Evolutionary conservation across 2,113 vertebrate genomes (phyloP).

Genomic region (Cricetomys ansorgei): DNA sequence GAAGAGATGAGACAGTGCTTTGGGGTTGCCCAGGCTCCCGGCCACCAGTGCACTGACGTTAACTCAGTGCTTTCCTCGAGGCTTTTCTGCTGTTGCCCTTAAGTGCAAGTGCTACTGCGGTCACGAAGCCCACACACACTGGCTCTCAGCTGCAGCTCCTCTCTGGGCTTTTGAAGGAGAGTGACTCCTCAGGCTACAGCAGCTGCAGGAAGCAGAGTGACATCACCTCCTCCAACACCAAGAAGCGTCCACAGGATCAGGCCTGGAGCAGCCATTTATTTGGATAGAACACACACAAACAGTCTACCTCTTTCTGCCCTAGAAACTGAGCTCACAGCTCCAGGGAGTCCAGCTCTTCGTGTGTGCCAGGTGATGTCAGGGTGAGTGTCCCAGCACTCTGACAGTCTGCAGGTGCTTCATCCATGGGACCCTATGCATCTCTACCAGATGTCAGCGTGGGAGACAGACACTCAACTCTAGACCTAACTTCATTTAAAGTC

Average conservation of each 20-base stretch:
- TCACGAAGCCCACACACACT: conserved; percentile 50
- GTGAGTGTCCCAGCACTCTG: background rate
- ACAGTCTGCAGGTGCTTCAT: conserved; percentile 61
- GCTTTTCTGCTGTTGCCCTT: background rate
- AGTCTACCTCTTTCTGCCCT: conserved; percentile 50
- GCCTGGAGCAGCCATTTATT: conserved; percentile 50
- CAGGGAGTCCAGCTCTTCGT: background rate
- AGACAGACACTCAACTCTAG: conserved; percentile 4
- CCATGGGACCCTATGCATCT: background rate
- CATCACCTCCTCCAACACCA: conserved; percentile 72
- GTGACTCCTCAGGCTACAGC: conserved; percentile 1
- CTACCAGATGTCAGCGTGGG: background rate
- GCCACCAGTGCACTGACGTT: background rate
- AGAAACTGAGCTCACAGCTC: conserved; percentile 54
- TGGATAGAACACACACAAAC: conserved; percentile 57
- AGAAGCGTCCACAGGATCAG: conserved; percentile 69
- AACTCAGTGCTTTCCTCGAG: background rate
- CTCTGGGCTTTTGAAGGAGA: conserved; percentile 22
- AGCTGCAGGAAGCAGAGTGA: conserved; percentile 79
- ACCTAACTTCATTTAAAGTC: conserved; percentile 42
- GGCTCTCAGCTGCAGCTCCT: conserved; percentile 1
- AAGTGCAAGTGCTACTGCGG: background rate
- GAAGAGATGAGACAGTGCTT: background rate
- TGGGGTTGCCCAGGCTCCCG: background rate
- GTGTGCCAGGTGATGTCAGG: conserved; percentile 53